phyloP scores from a whole-genome alignment of 2,113 vertebrate genomes.

The Sardina pilchardus region DNA sequence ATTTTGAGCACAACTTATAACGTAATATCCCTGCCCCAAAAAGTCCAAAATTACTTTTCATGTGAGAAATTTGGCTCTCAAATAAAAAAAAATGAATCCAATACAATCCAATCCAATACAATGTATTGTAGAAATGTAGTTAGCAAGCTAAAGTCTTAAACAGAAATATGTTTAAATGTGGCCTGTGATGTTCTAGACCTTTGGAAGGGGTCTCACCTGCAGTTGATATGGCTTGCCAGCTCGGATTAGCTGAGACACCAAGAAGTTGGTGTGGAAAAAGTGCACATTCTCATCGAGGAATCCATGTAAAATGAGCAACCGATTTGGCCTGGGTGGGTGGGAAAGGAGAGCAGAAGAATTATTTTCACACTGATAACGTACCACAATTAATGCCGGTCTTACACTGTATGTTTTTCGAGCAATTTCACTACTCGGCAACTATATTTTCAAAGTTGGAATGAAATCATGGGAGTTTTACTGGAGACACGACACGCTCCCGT shows the following conservation, averaged over 20 bases:
- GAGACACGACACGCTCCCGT: too few species aligned
- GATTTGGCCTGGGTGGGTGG: slow-evolving; percentile 85
- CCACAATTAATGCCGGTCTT: not conserved
- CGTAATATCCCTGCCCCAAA: not conserved
- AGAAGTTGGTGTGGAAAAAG: slow-evolving; percentile 99
- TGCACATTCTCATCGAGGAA: slow-evolving; percentile 99
- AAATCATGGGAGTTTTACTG: too few species aligned
- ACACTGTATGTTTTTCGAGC: too few species aligned
- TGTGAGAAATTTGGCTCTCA: slow-evolving; percentile 25
- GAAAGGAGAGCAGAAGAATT: not conserved
- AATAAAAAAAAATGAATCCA: not conserved
- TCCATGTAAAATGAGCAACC: slow-evolving; percentile 94
- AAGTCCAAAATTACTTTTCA: not conserved
- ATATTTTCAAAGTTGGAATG: too few species aligned
- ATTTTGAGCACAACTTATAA: not conserved
- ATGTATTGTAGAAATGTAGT: not conserved
- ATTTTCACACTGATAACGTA: not conserved
- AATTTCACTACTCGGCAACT: too few species aligned
- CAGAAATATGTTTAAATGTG: not conserved
- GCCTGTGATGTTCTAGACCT: not conserved
- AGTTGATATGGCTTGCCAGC: slow-evolving; percentile 98
- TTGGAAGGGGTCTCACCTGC: slow-evolving; percentile 76
- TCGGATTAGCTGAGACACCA: slow-evolving; percentile 96
- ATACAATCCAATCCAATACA: too few species aligned
- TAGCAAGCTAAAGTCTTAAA: not conserved